Conservation (phyloP, 2,888 invertebrate genomes). For the Callyntrura sp. region DNA sequence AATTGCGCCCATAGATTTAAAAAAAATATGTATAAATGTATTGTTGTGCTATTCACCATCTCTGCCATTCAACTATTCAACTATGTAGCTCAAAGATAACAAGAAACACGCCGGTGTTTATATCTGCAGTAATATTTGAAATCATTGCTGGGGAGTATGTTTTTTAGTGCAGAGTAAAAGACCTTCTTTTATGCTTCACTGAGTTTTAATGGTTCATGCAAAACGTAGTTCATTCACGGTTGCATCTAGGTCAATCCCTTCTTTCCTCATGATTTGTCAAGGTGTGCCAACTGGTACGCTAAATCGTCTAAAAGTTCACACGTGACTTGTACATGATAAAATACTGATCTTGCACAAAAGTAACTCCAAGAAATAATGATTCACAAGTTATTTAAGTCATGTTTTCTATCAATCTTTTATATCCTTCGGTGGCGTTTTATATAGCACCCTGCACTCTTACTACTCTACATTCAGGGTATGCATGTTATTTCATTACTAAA, state of each 20-base stretch:
- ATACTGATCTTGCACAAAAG: constrained; percentile 43
- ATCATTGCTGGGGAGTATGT: not conserved
- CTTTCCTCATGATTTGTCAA: constrained; percentile 70
- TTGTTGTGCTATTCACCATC: not conserved
- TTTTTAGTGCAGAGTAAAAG: constrained; percentile 33
- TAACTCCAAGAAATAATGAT: not conserved
- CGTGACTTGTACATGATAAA: not conserved
- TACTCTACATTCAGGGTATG: too few relatives aligned
- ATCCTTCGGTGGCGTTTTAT: too few relatives aligned
- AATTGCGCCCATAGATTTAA: not conserved
- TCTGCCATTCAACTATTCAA: not conserved
- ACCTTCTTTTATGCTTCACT: constrained; percentile 72
- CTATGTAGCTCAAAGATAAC: too few relatives aligned
- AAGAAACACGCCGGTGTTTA: not conserved
- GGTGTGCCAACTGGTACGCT: constrained; percentile 42
- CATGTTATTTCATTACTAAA: too few relatives aligned
- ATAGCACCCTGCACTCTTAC: too few relatives aligned
- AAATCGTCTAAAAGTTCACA: constrained; percentile 11
- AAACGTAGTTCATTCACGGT: constrained; percentile 62
- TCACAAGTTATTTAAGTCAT: not conserved
- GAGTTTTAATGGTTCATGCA: constrained; percentile 68
- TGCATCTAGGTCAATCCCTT: constrained; percentile 76
- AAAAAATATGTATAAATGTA: not conserved
- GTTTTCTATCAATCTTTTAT: not conserved
- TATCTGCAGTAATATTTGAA: not conserved